A percentile compares a stretch with the other conserved stretches of the same genome.
phyloP scores from a whole-genome alignment of 1,140 invertebrate species.

The Philopotamus ludificatus region DNA sequence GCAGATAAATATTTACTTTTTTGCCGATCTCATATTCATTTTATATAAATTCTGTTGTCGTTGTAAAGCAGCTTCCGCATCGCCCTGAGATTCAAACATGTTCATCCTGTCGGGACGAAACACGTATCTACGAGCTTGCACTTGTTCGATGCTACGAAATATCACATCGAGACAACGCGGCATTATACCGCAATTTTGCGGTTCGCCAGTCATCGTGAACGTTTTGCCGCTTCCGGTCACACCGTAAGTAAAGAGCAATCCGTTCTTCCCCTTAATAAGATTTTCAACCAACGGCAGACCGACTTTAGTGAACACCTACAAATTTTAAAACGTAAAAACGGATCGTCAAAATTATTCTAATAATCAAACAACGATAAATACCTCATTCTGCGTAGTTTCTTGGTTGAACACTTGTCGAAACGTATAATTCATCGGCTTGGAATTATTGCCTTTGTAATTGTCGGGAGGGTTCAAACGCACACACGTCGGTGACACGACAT shows the following conservation, averaged over 20 bases:
- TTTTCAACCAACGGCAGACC: conserved; percentile 84
- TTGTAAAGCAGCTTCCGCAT: conserved; percentile 84
- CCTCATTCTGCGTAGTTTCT: conserved; percentile 72
- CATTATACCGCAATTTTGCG: conserved; percentile 80
- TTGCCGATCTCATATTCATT: conserved; percentile 22
- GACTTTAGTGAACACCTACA: conserved; percentile 69
- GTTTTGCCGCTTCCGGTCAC: conserved; percentile 97
- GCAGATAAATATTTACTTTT: conserved; percentile 22
- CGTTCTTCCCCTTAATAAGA: conserved; percentile 80
- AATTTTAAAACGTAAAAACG: neutral
- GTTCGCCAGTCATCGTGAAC: conserved; percentile 86
- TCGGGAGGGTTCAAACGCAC: conserved; percentile 67
- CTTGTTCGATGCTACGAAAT: conserved; percentile 84
- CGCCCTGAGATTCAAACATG: conserved; percentile 86
- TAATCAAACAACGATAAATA: conserved; percentile 46
- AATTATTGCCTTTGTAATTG: conserved; percentile 60
- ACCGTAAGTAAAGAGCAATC: conserved; percentile 91
- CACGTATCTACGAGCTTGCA: conserved; percentile 77
- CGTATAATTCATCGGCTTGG: conserved; percentile 72
- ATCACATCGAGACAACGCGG: conserved; percentile 87
- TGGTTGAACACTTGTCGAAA: conserved; percentile 86
- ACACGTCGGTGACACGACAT: conserved; percentile 67
- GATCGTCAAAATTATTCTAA: neutral
- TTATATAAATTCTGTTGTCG: conserved; percentile 56
- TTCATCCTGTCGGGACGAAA: conserved; percentile 94